These are phyloP conservation scores for Halcyon malimbica DNA, from an alignment of 2,113 vertebrate species.

Conservation along the genomic window DNA sequence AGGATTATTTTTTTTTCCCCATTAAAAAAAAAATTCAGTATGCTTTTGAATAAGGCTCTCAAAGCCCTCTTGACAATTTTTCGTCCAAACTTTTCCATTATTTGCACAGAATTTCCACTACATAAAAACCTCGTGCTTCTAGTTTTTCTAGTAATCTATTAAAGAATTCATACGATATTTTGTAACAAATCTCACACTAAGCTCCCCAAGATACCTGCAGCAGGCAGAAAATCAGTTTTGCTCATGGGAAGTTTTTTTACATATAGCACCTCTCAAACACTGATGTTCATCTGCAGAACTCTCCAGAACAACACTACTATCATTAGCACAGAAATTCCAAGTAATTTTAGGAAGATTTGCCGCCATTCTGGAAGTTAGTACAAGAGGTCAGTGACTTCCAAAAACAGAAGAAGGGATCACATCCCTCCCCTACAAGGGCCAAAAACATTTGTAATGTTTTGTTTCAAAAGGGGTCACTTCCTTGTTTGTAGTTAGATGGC, in stretches of 20 bases:
- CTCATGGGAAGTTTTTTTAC: not conserved
- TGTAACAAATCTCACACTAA: not conserved
- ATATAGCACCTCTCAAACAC: not conserved
- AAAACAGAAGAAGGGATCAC: conserved; percentile 2
- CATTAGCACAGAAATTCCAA: not conserved
- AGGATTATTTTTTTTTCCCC: not conserved
- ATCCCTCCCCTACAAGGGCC: conserved; percentile 8
- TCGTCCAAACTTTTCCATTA: not conserved
- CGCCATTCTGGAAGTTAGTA: not conserved
- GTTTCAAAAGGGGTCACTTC: not conserved
- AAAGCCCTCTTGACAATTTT: not conserved
- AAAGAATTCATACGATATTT: not conserved
- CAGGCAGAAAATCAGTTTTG: not conserved
- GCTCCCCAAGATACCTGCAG: not conserved
- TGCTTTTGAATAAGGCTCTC: not conserved
- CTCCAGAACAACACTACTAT: not conserved
- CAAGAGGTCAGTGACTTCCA: not conserved
- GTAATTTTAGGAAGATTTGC: conserved; percentile 20
- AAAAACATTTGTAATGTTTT: not conserved
- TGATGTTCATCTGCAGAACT: not conserved
- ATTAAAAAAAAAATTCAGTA: not conserved
- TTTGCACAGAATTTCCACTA: not conserved
- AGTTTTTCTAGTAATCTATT: not conserved
- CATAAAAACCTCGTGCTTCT: not conserved
- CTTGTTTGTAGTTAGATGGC: not conserved